These are phyloP conservation scores for Xerus inauris DNA, from an alignment of 2,113 vertebrate species.

Conservation along the genomic window DNA sequence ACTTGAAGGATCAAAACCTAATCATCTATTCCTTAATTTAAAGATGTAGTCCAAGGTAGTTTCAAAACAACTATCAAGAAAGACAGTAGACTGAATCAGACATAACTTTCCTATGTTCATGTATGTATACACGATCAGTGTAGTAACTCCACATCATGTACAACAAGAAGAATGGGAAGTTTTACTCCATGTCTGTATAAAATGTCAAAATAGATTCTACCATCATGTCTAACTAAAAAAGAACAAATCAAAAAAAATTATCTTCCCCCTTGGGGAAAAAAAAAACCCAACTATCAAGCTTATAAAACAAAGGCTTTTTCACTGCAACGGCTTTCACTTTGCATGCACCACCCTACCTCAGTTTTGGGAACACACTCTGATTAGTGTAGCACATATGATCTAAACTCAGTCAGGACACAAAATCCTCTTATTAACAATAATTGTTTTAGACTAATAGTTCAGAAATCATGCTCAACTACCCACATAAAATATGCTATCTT, in stretches of 20 bases:
- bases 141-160: too few relatives aligned
- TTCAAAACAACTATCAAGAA: neutral
- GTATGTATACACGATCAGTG: too few relatives aligned
- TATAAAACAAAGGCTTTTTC: neutral
- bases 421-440: neutral
- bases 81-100: too few relatives aligned
- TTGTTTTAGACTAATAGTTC: neutral
- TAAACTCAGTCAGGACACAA: neutral
- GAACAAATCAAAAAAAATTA: too few relatives aligned
- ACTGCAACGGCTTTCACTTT: neutral
- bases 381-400: neutral
- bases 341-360: neutral
- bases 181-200: too few relatives aligned
- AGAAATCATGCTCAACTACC: constrained; percentile 9
- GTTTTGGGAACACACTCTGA: neutral
- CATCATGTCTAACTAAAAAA: too few relatives aligned
- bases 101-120: too few relatives aligned
- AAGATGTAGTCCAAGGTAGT: neutral
- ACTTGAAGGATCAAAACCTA: neutral
- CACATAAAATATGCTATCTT: neutral
- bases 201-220: too few relatives aligned
- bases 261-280: too few relatives aligned
- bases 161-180: too few relatives aligned
- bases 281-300: too few relatives aligned
- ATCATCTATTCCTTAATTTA: neutral